phyloP scores from a whole-genome alignment of 2,113 vertebrate genomes.

The Leptobrachium leishanense region DNA sequence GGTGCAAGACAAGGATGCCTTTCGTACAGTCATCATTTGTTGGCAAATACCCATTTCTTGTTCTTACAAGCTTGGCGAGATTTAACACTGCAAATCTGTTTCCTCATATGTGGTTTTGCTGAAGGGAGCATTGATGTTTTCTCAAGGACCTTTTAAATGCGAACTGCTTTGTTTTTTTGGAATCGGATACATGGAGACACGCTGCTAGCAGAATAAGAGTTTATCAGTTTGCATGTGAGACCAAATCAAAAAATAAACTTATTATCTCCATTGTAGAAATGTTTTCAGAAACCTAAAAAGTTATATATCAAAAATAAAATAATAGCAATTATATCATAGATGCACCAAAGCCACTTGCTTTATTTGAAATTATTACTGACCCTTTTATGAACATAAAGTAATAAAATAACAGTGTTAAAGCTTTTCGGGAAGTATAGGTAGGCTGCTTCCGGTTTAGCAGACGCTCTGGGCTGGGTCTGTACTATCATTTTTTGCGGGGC shows the following conservation, averaged over 20 bases:
- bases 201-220: neutral
- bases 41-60: neutral
- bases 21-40: conserved; percentile 7
- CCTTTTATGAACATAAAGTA: no score
- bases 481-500: no score
- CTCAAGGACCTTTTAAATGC: conserved; percentile 28
- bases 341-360: no score
- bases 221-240: neutral
- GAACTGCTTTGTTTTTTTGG: conserved; percentile 1
- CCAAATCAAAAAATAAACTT: neutral
- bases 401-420: no score
- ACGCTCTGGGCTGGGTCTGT: no score
- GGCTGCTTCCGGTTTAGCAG: no score
- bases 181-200: conserved; percentile 3
- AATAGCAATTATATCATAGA: no score
- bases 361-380: no score
- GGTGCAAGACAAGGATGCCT: neutral
- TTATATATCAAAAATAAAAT: no score
- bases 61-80: neutral
- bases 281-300: no score
- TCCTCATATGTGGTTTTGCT: conserved; percentile 20
- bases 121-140: neutral
- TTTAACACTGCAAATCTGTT: conserved; percentile 20
- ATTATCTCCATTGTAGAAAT: no score
- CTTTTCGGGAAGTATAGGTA: no score